Base-by-base conservation (phyloP, 2,888 invertebrate species). In the Cosmia pyralina region DNA sequence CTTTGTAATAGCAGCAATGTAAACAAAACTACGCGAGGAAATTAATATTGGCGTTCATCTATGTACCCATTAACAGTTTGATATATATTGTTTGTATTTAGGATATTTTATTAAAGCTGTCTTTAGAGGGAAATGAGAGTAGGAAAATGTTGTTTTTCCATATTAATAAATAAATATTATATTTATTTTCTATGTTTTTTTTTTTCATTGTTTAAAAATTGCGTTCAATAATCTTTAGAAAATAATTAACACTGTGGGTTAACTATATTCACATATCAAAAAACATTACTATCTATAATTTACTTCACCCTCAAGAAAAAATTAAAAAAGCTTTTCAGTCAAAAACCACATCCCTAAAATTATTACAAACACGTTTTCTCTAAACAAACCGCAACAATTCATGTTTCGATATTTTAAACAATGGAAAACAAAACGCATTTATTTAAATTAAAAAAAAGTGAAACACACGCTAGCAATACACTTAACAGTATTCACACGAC, bases 401-500 rank as follows among this genome's bases (percentile, higher is more conserved):
- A 72, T 72, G 48, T 72, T 71, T 55, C 65, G 60, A 75, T 81
- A 69, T 81, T 83, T 68, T 34, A 81, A 70, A 72, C 73, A 83
- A 73, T 38, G 72, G 77, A 68, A 74, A 81, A 82, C 65, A 52
- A 55, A 82, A 91, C 88, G 89, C 93, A 93, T 93, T 93, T 93
- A 89, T 92, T 88, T 90, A 91, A 93, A 93, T 93, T 92, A 92
- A 93, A 94, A 93, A 38, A 92, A 78, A 88, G 88, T 86, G 88
- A 89, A 90, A 88, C 90, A 91, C 88, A 91, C 90, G 88, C 91
- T 87, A 86, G 92, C 94, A 94, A 94, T 94, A 93, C 92, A 93
- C 92, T 93, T 93, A 93, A 91, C 86, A 91, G 91, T 89, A 91
- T 92, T 93, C 93, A 92, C 93, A 94, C 94, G 92, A 90, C 90